phyloP scores from a whole-genome alignment of 2,113 vertebrate genomes.

The Dicaeum eximium region DNA sequence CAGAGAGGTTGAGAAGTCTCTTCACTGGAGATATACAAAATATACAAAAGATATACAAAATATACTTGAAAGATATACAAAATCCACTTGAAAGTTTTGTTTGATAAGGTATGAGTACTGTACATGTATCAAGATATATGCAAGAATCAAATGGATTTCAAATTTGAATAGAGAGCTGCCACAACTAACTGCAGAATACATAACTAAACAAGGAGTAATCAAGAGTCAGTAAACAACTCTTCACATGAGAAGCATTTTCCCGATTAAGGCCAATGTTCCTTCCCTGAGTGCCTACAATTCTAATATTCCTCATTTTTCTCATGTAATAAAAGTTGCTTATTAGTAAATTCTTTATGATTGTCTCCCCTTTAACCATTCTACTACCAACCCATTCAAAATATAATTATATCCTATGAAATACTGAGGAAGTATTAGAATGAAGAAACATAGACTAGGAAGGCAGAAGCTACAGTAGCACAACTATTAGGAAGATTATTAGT shows the following conservation, averaged over 20 bases:
- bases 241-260: neutral
- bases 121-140: neutral
- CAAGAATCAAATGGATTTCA: neutral
- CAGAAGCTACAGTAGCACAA: neutral
- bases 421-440: neutral
- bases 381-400: neutral
- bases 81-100: neutral
- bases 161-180: neutral
- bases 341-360: neutral
- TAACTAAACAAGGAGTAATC: neutral
- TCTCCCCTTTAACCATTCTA: neutral
- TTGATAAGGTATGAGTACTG: neutral
- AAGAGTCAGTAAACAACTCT: neutral
- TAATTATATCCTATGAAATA: neutral
- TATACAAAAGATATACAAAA: no score
- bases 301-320: neutral
- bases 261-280: neutral
- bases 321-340: neutral
- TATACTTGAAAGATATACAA: neutral
- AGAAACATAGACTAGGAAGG: neutral
- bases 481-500: neutral
- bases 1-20: neutral
- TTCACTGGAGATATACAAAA: neutral
- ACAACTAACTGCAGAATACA: neutral
- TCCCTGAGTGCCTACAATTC: neutral